Evolutionary conservation across 2,113 vertebrate genomes (phyloP), one percentile per base, ranked within the genome.

Genomic region (Australoheros scitulus): DNA sequence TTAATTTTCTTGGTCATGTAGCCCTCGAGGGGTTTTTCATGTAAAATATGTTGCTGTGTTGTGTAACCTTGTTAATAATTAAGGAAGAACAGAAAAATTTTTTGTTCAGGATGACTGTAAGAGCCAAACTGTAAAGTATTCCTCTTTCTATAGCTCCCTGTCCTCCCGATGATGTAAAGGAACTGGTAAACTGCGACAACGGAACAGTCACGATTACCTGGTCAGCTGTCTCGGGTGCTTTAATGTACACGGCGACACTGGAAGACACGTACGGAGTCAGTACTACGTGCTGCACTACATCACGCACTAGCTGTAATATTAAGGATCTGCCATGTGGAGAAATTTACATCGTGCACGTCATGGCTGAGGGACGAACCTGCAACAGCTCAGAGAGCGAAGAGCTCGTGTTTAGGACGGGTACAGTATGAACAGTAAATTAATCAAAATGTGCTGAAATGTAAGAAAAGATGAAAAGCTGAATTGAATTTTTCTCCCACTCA

Each of bases 101-200:
- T 41, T 57, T 22, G 1, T 38, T 20, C 3, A 41, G 14, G 14
- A 41, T 59, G 18, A 34, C 24, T 7, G 24, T 1, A 3, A 58
- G 14, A 3, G 6, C 68, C 18, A 47, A 15, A 61, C 22, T 43
- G 47, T 10, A 50, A 38, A 3, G 24, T 52, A 3, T 47, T 52
- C 38, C n/a, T 84, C 8, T 41, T 43, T 34, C 79, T 61, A 11
- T 83, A 97, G 96, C 91, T 68, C 96, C 96, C 2, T 96, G 96
- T 65, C 50, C 94, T 34, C 95, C 96, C 24, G 7, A 70, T 72
- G 26, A 83, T 10, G 60, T 96, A 15, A 0, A 34, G 15, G 36
- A 72, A 7, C 61, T 22, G 0, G 60, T 95, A 32, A 74, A 65
- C n/a, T 97, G 96, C 47, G 57, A 83, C 15, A 93, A 61, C 5